Evolutionary conservation across 2,113 vertebrate species (phyloP).

Genomic region (Alaudala cheleensis): DNA sequence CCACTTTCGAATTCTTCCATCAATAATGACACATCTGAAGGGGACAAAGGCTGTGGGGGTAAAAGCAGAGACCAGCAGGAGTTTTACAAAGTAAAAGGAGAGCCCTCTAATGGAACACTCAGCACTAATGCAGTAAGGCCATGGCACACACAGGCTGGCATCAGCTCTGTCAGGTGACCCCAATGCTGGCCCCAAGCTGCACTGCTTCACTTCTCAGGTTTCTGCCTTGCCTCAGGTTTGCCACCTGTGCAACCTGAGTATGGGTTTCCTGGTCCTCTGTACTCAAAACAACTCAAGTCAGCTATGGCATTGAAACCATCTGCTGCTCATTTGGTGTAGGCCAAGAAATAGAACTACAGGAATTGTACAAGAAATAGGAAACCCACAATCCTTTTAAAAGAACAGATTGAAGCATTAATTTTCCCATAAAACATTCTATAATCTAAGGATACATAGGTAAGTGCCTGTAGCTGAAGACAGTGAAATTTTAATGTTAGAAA

Average conservation of each 20-base stretch:
- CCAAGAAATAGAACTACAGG: neutral
- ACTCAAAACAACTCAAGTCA: neutral
- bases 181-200: neutral
- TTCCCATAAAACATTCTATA: neutral
- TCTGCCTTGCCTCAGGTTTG: neutral
- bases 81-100: neutral
- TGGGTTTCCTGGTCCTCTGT: neutral
- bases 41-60: rapidly evolving
- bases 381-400: neutral
- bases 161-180: neutral
- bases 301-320: neutral
- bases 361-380: neutral
- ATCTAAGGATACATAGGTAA: neutral
- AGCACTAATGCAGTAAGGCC: neutral
- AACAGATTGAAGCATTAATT: neutral
- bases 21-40: neutral
- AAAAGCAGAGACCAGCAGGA: neutral
- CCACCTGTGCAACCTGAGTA: neutral
- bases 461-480: neutral
- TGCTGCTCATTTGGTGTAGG: neutral
- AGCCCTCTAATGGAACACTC: neutral
- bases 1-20: neutral
- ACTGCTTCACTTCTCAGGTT: neutral
- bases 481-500: neutral
- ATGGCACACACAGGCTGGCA: neutral